A percentile compares a stretch with the other conserved stretches of the same genome.
phyloP scores from a whole-genome alignment of 2,113 vertebrate genomes.

The Tapirus terrestris region DNA sequence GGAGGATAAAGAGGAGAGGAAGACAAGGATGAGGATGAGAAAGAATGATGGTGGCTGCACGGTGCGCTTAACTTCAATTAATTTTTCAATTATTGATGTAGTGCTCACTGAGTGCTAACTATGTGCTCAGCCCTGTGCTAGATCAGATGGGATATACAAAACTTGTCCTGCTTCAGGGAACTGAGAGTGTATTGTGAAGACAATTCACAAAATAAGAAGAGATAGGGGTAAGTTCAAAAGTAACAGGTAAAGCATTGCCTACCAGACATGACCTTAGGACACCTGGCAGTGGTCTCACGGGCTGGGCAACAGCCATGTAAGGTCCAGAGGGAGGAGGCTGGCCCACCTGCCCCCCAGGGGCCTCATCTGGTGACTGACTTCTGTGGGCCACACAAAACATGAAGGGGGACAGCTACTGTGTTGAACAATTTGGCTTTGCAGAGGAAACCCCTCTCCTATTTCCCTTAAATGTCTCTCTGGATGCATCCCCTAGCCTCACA shows the following conservation, averaged over 20 bases:
- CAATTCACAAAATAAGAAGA: neutral
- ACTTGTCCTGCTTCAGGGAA: neutral
- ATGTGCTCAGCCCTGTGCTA: neutral
- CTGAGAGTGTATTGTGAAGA: neutral
- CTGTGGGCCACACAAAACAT: neutral
- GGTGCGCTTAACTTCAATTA: neutral
- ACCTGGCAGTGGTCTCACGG: neutral
- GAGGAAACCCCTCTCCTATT: neutral
- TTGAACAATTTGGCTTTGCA: neutral
- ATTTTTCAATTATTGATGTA: neutral
- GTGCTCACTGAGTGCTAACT: neutral
- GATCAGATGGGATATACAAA: neutral
- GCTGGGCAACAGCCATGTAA: neutral
- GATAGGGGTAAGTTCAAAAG: neutral
- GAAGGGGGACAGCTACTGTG: neutral
- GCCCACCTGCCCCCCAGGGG: no score
- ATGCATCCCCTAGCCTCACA: neutral
- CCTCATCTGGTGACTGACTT: neutral
- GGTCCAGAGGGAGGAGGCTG: neutral
- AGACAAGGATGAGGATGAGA: neutral
- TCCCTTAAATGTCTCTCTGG: neutral
- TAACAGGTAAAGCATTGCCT: neutral
- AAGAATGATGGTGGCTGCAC: neutral
- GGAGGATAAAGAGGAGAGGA: neutral
- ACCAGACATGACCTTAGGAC: neutral